Conservation (phyloP, 1,140 invertebrate genomes). For the Aphelinus certus region DNA sequence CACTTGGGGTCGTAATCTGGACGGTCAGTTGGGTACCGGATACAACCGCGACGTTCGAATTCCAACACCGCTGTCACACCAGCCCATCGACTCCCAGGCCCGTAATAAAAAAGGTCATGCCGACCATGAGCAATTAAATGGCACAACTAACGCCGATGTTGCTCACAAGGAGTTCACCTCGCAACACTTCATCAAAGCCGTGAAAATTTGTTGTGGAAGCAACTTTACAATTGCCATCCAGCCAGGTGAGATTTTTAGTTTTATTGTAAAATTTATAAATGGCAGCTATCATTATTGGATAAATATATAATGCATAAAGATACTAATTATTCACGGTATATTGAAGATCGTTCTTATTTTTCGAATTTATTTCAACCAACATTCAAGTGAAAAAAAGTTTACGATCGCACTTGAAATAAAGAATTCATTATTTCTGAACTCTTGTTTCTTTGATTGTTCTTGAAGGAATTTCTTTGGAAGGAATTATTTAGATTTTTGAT, state of each 20-base stretch:
- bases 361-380: no score
- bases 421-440: no score
- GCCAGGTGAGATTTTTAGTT: conserved; percentile 59
- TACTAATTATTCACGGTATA: not conserved
- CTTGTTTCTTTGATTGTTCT: no score
- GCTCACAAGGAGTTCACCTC: conserved; percentile 22
- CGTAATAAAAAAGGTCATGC: not conserved
- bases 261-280: conserved; percentile 4
- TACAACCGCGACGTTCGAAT: conserved; percentile 64
- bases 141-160: not conserved
- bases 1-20: conserved; percentile 76
- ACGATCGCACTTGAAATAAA: no score
- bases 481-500: no score
- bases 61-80: conserved; percentile 55
- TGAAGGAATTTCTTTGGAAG: no score
- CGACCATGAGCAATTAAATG: conserved; percentile 10
- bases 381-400: no score
- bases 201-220: conserved; percentile 72
- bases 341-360: not conserved
- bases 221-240: conserved; percentile 79
- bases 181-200: conserved; percentile 51
- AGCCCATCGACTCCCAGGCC: conserved; percentile 31
- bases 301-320: not conserved
- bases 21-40: conserved; percentile 77
- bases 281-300: not conserved